Evolutionary conservation across 1,140 invertebrate genomes (phyloP), one percentile per base, ranked within the genome.

Genomic region (Meloidogyne floridensis): DNA sequence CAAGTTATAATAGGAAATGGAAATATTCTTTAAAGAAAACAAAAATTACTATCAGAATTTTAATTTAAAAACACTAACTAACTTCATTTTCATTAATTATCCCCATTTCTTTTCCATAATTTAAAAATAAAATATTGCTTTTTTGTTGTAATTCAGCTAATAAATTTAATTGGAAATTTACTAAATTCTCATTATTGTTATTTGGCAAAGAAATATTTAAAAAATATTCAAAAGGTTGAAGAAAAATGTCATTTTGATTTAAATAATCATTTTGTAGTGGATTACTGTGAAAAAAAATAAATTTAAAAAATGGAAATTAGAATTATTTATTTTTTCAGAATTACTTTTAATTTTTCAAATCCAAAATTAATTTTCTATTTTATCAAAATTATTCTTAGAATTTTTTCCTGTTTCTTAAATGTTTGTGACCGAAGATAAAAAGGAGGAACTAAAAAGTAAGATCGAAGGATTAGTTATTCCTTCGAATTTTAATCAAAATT

Each of bases 191-290:
- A 54, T 2, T 11, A 43, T 11, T 65, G 56, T 81, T 70, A 32
- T 72, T 56, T 15, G 56, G 11, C n/a, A 81, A 18, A 20, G 74
- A 78, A 47, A 81, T 18, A 54, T 81, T 81, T 56, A 81, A 54
- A 18, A 73, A 56, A 56, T 81, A 81, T 72, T 79, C 75, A 47
- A 81, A 3, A n/a, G 80, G 80, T 51, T 32, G 18, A 69, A 81
- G 32, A 47, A 65, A 6, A 47, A 6, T 54, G 20, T 77, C 65
- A n/a, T 69, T 18, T 32, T 70, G 77, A 10, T 32, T 20, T 10
- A 15, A 53, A 43, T 71, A 65, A n/a, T 72, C 32, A 5, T 32
- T 72, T 70, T 42, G 6, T 20, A 10, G 20, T 13, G n/a, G 59
- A n/a, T 65, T 11, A 65, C 59, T 65, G 6, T 7, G n/a, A n/a